Conservation (phyloP, 2,113 vertebrate species). For the Ammodytes marinus region DNA sequence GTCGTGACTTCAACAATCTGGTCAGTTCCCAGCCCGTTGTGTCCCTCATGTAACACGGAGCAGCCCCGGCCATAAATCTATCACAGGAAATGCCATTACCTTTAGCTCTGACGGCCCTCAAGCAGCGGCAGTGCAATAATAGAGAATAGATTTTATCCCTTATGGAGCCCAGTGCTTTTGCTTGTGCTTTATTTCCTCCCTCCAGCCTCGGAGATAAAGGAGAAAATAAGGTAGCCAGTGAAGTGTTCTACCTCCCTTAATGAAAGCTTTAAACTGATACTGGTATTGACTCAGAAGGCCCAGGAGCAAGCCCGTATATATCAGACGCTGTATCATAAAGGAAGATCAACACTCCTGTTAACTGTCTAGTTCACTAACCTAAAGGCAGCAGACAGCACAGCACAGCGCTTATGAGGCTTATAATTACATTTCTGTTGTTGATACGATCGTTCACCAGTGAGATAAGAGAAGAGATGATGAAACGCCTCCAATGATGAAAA, state of each 20-base stretch:
- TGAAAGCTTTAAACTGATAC: conserved; percentile 76
- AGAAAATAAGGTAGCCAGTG: conserved; percentile 76
- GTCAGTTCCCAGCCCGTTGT: conserved; percentile 69
- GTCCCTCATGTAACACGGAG: conserved; percentile 71
- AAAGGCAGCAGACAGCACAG: conserved; percentile 49
- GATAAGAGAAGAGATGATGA: conserved; percentile 24
- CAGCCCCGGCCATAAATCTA: conserved; percentile 76
- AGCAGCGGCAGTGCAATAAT: conserved; percentile 82
- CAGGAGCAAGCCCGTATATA: conserved; percentile 45
- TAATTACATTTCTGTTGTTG: conserved; percentile 35
- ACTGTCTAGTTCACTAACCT: conserved; percentile 50
- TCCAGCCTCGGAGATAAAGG: conserved; percentile 77
- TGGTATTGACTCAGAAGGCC: conserved; percentile 65
- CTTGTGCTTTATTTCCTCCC: conserved; percentile 79
- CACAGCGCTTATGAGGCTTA: conserved; percentile 27
- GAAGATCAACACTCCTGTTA: conserved; percentile 67
- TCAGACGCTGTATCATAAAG: conserved; percentile 67
- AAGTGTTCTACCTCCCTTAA: conserved; percentile 77
- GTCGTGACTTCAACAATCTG: conserved; percentile 75
- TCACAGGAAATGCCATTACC: conserved; percentile 82
- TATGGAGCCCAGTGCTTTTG: conserved; percentile 69
- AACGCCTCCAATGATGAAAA: conserved; percentile 31
- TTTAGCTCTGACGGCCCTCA: conserved; percentile 78
- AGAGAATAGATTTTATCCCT: conserved; percentile 85
- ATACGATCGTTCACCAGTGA: conserved; percentile 13